Conservation (phyloP, 2,888 invertebrate species). For the Patella caerulea region DNA sequence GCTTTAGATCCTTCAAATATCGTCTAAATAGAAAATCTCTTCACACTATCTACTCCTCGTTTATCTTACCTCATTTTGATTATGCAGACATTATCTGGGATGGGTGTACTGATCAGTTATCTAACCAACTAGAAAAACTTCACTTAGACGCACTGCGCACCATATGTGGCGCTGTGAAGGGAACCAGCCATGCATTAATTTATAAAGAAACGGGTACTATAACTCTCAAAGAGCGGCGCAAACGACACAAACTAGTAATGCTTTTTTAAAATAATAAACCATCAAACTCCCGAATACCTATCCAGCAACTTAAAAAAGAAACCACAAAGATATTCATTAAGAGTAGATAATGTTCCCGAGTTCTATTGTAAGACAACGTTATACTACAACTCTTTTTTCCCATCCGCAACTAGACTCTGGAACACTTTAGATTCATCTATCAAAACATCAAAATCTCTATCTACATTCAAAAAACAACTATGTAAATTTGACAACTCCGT, state of each 20-base stretch:
- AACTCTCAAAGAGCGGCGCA: not conserved
- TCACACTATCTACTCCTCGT: not conserved
- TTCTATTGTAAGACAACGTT: not conserved
- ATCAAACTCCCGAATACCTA: not conserved
- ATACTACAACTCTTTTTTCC: not conserved
- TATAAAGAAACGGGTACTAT: not conserved
- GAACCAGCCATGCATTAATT: constrained; percentile 8
- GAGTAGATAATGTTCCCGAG: not conserved
- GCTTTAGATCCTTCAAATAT: constrained; percentile 4
- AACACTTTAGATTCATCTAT: not conserved
- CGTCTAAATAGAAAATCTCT: constrained; percentile 7
- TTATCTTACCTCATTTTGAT: constrained; percentile 6
- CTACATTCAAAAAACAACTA: too few species aligned
- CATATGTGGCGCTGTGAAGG: constrained; percentile 1
- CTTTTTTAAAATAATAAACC: not conserved
- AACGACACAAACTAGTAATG: not conserved
- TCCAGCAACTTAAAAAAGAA: not conserved
- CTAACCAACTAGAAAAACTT: not conserved
- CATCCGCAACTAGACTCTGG: not conserved
- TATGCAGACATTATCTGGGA: not conserved
- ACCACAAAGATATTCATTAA: constrained; percentile 1
- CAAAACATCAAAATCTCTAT: too few species aligned
- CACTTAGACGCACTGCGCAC: constrained; percentile 3
- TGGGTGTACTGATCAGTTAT: not conserved
- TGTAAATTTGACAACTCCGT: too few species aligned